Evolutionary conservation across 2,888 invertebrate genomes (phyloP).

Genomic region (Dolichopus griseipennis): DNA sequence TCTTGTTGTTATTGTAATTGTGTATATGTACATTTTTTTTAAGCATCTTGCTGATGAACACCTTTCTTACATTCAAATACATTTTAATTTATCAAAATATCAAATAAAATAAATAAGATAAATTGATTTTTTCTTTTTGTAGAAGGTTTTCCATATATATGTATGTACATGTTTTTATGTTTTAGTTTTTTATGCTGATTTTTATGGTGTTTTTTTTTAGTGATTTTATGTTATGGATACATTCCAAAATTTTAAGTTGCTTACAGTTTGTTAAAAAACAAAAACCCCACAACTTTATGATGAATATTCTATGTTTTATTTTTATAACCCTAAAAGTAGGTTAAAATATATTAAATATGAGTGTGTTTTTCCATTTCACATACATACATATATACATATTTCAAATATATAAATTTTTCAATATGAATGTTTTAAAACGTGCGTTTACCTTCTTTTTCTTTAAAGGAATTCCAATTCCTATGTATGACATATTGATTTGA

Average conservation of each 20-base stretch:
- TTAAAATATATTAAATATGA: not conserved
- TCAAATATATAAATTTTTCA: not conserved
- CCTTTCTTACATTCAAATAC: slow-evolving; percentile 1
- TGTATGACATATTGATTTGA: not conserved
- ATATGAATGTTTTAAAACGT: not conserved
- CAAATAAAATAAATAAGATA: slow-evolving; percentile 6
- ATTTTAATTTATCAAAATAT: slow-evolving; percentile 6
- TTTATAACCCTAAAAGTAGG: not conserved
- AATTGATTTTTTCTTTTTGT: slow-evolving; percentile 1
- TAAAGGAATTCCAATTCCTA: not conserved
- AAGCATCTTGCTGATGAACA: not conserved
- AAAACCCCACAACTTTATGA: not conserved
- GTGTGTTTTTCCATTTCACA: too few species aligned
- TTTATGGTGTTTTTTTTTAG: too few species aligned
- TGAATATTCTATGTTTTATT: not conserved
- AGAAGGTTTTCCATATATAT: not conserved
- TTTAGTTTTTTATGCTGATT: too few species aligned
- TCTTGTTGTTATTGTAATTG: not conserved
- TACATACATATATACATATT: not conserved
- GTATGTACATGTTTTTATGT: not conserved
- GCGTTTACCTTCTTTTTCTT: not conserved
- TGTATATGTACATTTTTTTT: not conserved
- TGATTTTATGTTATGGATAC: too few species aligned
- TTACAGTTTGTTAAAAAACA: too few species aligned
- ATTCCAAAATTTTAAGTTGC: too few species aligned